Evolutionary conservation across 2,888 invertebrate genomes (phyloP), one percentile per base, ranked within the genome.

Genomic region (Pilophorus perplexus): DNA sequence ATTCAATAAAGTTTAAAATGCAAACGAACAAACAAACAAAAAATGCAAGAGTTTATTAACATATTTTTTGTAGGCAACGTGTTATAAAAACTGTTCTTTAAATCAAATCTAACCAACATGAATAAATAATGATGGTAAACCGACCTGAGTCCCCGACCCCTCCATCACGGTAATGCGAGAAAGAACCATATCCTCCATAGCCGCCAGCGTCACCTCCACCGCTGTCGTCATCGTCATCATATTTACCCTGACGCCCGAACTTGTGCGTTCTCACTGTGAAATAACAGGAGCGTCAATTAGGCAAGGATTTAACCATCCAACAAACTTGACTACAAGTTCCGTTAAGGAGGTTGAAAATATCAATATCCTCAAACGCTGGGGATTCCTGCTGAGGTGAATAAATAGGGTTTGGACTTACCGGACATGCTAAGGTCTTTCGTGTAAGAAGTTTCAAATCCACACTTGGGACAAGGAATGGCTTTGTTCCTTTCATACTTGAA

Each of bases 351-450:
- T n/a, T n/a, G n/a, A n/a, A n/a, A n/a, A n/a, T n/a, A n/a, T n/a
- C n/a, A n/a, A n/a, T n/a, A n/a, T n/a, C n/a, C n/a, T n/a, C n/a
- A n/a, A n/a, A n/a, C n/a, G n/a, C n/a, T n/a, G n/a, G n/a, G n/a
- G n/a, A n/a, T n/a, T n/a, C n/a, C n/a, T n/a, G n/a, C n/a, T n/a
- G 10, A 10, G 33, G 8, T 33, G 33, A 33, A 33, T 33, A 8
- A 10, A 33, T n/a, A n/a, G n/a, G 16, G 14, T 42, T 3, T 33
- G 55, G 42, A 81, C 86, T 83, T 79, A 87, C 93, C 93, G 38
- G 95, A 96, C 90, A 97, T 93, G 82, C 91, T 90, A 75, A 97
- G 85, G 77, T 96, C 94, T 76, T 92, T 90, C 1, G 96, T 95
- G 76, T 93, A 87, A 10, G 89, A 87, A n/a, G 95, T 94, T 67